A percentile compares a stretch with the other conserved stretches of the same genome.
Conservation (phyloP, 2,888 invertebrate species). For the Cephonodes hylas region DNA sequence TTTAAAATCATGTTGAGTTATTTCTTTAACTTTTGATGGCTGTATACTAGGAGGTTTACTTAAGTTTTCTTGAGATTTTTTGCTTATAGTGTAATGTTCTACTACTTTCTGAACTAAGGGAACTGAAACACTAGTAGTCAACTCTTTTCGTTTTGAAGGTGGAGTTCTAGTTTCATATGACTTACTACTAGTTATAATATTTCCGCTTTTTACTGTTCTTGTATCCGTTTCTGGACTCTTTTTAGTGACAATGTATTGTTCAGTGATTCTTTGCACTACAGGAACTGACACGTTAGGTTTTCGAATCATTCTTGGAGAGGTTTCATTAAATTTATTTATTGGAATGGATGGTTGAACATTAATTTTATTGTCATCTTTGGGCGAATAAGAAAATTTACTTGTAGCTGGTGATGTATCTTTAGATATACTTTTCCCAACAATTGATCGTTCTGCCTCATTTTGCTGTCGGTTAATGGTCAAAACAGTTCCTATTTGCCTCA, state of each 20-base stretch:
- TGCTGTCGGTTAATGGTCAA: not conserved
- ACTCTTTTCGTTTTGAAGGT: not conserved
- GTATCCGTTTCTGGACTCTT: not conserved
- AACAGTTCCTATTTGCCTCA: not conserved
- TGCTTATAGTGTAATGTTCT: not conserved
- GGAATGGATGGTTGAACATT: not conserved
- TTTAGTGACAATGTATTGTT: not conserved
- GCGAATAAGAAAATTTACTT: not conserved
- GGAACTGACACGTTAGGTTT: not conserved
- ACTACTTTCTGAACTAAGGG: not conserved
- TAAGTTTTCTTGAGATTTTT: not conserved
- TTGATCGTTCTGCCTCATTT: not conserved
- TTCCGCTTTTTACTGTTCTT: not conserved
- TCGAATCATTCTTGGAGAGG: not conserved
- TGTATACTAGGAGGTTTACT: not conserved
- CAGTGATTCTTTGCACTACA: not conserved
- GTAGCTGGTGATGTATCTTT: not conserved
- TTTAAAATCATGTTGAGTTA: not conserved
- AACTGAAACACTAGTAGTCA: not conserved
- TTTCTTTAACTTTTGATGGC: not conserved
- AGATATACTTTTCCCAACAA: not conserved
- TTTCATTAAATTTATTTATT: not conserved
- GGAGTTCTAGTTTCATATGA: not conserved
- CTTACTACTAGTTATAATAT: not conserved
- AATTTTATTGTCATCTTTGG: not conserved